Percentiles rank a stretch among this genome's conserved stretches.
These are phyloP conservation scores for Gorsachius goisagi DNA, from an alignment of 2,113 vertebrate species.

Conservation along the genomic window DNA sequence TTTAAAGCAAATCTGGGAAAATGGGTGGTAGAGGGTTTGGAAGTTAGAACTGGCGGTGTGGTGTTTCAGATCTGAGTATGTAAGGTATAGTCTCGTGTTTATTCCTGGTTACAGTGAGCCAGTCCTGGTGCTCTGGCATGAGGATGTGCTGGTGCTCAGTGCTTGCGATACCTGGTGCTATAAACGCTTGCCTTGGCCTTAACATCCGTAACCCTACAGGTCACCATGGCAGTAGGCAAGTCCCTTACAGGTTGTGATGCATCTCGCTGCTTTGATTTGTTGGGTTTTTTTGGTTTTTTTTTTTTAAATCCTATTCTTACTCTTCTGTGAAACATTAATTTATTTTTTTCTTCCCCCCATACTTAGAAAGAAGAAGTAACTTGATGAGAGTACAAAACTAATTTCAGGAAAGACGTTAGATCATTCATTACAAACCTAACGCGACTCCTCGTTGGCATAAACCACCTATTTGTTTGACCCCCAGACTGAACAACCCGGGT, in stretches of 20 bases:
- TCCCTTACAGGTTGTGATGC: not conserved
- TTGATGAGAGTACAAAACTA: not conserved
- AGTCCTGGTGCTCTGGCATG: not conserved
- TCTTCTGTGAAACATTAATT: not conserved
- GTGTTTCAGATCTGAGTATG: not conserved
- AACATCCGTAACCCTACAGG: not conserved
- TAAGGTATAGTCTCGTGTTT: not conserved
- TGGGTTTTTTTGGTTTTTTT: too few relatives aligned
- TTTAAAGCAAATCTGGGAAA: not conserved
- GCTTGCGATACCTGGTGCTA: not conserved
- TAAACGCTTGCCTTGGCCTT: not conserved
- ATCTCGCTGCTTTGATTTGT: not conserved
- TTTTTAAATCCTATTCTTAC: not conserved
- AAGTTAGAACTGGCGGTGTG: not conserved
- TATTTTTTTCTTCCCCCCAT: rapidly evolving
- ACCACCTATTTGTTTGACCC: not conserved
- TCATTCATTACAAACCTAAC: not conserved
- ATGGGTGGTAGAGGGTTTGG: not conserved
- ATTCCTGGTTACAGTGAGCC: not conserved
- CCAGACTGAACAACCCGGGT: not conserved
- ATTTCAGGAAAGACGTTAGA: not conserved
- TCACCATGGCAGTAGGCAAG: rapidly evolving
- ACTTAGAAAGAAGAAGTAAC: not conserved
- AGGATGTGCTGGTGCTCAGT: not conserved
- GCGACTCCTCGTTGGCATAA: not conserved